Base-by-base conservation (phyloP, 2,888 invertebrate species). In the Ophraella communa region DNA sequence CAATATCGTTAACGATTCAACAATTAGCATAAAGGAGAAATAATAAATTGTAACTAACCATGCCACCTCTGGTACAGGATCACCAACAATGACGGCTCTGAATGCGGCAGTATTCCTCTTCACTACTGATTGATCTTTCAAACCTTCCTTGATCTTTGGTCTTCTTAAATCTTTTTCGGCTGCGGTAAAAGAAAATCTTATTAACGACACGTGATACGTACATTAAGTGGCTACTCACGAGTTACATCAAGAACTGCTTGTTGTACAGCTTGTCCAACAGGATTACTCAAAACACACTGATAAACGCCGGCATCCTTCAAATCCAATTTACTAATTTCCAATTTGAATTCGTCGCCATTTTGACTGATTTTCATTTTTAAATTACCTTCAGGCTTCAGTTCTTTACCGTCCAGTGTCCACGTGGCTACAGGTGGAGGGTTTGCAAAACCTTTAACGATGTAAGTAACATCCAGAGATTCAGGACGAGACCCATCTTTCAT, bases 31-130 rank as follows among this genome's bases (percentile, higher is more conserved):
- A n/a, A n/a, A n/a, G n/a, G n/a, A n/a, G n/a, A n/a, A n/a, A n/a
- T 42, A 49, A 7, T 18, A 49, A 51, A 44, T 20, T 54, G 81
- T 10, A 11, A 52, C 60, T n/a, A 30, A 89, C 97, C 97, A 97
- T 65, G 89, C 87, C 51, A 94, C 88, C 71, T 94, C 92, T 0
- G 98, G 97, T 67, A 89, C 85, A 0, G 98, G 98, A 84, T 96
- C 94, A 5, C 95, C 97, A 27, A 92, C 90, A 74, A 96, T 89
- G 17, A 92, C 87, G 0, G 92, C 90, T 49, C 88, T 85, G 73
- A 93, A 83, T 0, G 85, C 85, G 1, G 89, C 89, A 0, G 88
- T 86, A 47, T 89, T 87, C 39, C 89, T 87, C 76, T 92, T 90
- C 68, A 89, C 85, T 27, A 90, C 87, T n/a, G 88, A 88, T 65